Conservation (phyloP, 2,888 invertebrate species). For the Oxyteleia sp. region DNA sequence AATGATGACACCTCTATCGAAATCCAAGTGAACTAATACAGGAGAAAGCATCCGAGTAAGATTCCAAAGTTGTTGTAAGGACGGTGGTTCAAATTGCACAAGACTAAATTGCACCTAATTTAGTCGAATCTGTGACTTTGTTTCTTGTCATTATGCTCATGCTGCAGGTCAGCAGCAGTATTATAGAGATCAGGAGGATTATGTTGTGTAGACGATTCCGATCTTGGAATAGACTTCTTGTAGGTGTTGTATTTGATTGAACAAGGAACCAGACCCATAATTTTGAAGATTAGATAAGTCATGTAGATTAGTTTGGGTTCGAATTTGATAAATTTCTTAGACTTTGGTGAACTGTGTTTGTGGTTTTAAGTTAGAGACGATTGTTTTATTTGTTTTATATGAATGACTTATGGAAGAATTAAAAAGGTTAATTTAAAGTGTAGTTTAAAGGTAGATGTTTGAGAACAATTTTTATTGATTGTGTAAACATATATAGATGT, state of each 20-base stretch:
- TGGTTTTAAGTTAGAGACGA: too few species aligned
- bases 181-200: not conserved
- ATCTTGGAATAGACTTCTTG: not conserved
- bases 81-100: constrained; percentile 1
- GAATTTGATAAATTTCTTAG: too few species aligned
- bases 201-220: not conserved
- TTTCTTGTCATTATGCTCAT: not conserved
- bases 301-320: not conserved
- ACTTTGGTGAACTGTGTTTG: too few species aligned
- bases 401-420: too few species aligned
- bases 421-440: too few species aligned
- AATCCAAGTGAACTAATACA: not conserved
- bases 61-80: not conserved
- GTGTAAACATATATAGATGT: too few species aligned
- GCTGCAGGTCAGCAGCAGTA: not conserved
- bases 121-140: not conserved
- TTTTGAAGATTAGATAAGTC: constrained; percentile 18
- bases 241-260: not conserved
- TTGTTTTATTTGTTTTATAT: too few species aligned
- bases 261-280: constrained; percentile 15
- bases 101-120: not conserved
- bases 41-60: not conserved
- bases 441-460: too few species aligned
- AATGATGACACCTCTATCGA: not conserved
- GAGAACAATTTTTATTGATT: too few species aligned